These are phyloP conservation scores for Chaunax sp. DNA, from an alignment of 2,797 vertebrate species.

Conservation along the genomic window DNA sequence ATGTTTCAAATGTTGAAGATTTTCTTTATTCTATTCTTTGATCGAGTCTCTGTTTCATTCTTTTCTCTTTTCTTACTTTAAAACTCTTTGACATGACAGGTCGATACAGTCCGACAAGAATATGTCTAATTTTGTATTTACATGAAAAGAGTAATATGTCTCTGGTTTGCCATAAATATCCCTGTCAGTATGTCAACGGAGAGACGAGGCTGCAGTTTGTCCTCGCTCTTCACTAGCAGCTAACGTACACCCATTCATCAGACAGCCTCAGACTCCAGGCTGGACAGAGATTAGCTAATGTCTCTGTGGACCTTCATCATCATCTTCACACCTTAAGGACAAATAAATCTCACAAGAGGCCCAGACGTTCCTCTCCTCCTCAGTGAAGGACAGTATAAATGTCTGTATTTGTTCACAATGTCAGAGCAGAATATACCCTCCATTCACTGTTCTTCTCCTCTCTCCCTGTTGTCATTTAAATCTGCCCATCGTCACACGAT, in stretches of 20 bases:
- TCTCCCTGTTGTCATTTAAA: conserved; percentile 28
- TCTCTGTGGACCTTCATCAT: conserved; percentile 62
- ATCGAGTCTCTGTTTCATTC: no score
- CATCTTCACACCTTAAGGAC: conserved; percentile 47
- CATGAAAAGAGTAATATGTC: conserved; percentile 36
- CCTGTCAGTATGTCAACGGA: conserved; percentile 48
- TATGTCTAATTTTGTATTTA: conserved; percentile 56
- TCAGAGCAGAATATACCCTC: conserved; percentile 16
- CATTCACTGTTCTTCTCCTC: not conserved
- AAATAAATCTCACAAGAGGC: conserved; percentile 59
- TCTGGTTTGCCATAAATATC: conserved; percentile 44
- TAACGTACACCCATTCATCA: conserved; percentile 41
- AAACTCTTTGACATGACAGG: not conserved
- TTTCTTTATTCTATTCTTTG: no score
- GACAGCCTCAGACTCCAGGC: conserved; percentile 17
- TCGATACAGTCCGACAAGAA: conserved; percentile 35
- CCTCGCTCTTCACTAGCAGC: conserved; percentile 13
- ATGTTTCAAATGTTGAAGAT: no score
- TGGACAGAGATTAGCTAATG: conserved; percentile 57
- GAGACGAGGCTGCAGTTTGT: conserved; percentile 44
- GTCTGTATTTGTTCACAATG: conserved; percentile 30
- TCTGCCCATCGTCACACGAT: not conserved
- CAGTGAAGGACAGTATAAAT: conserved; percentile 56
- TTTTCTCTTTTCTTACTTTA: no score
- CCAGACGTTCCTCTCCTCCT: conserved; percentile 32